Evolutionary conservation across 1,140 invertebrate species (phyloP), one percentile per base, ranked within the genome.

Genomic region (Drosophila watanabei): DNA sequence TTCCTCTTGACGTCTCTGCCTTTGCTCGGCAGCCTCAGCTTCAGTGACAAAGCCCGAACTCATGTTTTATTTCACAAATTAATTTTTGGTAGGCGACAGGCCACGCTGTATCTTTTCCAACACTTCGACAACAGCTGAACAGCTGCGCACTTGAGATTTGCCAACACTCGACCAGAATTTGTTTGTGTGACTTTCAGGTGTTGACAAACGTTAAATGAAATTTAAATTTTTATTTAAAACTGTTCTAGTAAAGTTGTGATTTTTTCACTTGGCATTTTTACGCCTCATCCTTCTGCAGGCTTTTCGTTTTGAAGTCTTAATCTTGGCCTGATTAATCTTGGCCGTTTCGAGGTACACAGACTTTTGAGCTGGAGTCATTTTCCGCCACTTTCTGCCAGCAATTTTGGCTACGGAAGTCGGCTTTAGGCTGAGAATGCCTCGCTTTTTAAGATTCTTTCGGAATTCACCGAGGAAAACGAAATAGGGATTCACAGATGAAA

Each of bases 11-110:
- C 98, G 94, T 46, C 95, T 93, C 80, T 95, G 95, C 56, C 96
- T 95, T 39, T 95, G 95, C 88, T 98, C 97, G 43, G 96, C 95
- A 43, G 98, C 94, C 94, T 99, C 97, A 20, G 95, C 94, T 94
- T 98, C 97, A 11, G 97, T 96, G 80, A 98, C 96, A 94, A 98
- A 98, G 52, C 97, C 96, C 3, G 97, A 97, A 95, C 97, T 97
- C 97, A 97, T 97, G 30, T 28, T 52, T 51, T 54, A 58, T 35
- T 61, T 49, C 24, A 33, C 51, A 65, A 59, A 49, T 70, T 41
- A 13, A 18, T 48, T 30, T 37, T 32, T 24, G 35, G 16, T n/a
- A 54, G 3, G 18, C 32, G 32, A 32, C n/a, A 43, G 16, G 33
- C 20, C 41, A 68, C 43, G 51, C 30, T 63, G 18, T 14, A 16